phyloP scores from a whole-genome alignment of 2,888 invertebrate genomes.

The Dendrolimus pini region DNA sequence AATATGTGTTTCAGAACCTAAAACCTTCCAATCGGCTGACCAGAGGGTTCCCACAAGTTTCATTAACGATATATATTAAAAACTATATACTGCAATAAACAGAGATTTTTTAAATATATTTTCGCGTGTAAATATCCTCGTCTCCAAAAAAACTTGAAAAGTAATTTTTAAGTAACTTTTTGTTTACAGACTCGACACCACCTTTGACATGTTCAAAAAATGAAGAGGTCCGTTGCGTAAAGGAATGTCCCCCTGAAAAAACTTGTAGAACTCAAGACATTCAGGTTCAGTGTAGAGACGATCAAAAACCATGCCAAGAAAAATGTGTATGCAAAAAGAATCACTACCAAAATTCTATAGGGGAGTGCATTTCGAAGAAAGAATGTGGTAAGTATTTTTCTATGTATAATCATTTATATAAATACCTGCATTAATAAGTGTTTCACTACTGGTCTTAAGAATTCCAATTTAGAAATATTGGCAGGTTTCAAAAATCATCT shows the following conservation, averaged over 20 bases:
- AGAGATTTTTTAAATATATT: too few species aligned
- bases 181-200: constrained; percentile 10
- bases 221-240: constrained; percentile 22
- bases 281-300: constrained; percentile 16
- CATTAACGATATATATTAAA: too few species aligned
- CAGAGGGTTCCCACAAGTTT: too few species aligned
- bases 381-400: constrained; percentile 28
- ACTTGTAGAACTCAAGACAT: constrained; percentile 28
- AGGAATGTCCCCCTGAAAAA: constrained; percentile 26
- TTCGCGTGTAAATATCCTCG: too few species aligned
- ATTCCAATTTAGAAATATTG: too few species aligned
- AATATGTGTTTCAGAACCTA: too few species aligned
- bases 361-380: constrained; percentile 24
- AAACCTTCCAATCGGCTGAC: too few species aligned
- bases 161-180: constrained; percentile 1
- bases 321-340: constrained; percentile 33
- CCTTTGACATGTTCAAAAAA: constrained; percentile 19
- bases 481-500: too few species aligned
- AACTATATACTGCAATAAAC: too few species aligned
- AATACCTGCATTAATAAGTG: background rate
- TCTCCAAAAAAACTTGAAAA: too few species aligned
- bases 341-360: constrained; percentile 25
- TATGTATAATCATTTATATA: background rate
- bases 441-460: too few species aligned
- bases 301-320: constrained; percentile 17